Base-by-base conservation (phyloP, 2,113 vertebrate genomes). In the Cyprinus carpio region DNA sequence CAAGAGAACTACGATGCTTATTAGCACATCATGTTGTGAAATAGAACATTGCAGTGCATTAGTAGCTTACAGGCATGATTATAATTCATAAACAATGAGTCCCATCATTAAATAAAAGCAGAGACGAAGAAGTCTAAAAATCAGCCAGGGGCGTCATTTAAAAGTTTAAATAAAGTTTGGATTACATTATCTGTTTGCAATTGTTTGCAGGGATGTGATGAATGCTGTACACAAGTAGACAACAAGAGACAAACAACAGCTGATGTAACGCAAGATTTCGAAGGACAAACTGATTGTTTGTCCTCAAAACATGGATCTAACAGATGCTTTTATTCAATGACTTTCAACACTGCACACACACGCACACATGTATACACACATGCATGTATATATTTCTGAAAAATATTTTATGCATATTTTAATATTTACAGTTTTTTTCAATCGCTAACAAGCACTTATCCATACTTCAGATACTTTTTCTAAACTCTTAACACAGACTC, bases 221-320 rank as follows among this genome's bases (percentile, higher is more conserved):
- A 79, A 85, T 75, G 74, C 34, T 51, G 31, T 27, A 43, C 11
- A 40, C 34, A 65, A 51, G 7, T 6, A 49, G 81, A 74, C 74
- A 76, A 87, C 23, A 37, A 79, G 56, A 81, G 76, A 74, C 54
- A 69, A 65, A 76, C 75, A 88, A 77, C 56, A 85, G 75, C 43
- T 75, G 46, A 72, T 83, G 83, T 85, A 81, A 83, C 4, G 67
- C 56, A 75, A 46, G 75, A 16, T 85, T 40, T 60, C 27, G 15
- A 82, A 54, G 34, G 67, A 56, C 82, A 83, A 88, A 88, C 87
- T 79, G 43, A 25, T 15, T 82, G 49, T 76, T 82, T 82, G 80
- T 56, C 51, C 29, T 65, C 37, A 62, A 62, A 78, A 75, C 31
- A 71, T 49, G 85, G 75, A 76, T 62, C 62, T 67, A 67, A 43